Evolutionary conservation across 1,140 invertebrate species (phyloP).

Genomic region (Drosophila nigromelanica): DNA sequence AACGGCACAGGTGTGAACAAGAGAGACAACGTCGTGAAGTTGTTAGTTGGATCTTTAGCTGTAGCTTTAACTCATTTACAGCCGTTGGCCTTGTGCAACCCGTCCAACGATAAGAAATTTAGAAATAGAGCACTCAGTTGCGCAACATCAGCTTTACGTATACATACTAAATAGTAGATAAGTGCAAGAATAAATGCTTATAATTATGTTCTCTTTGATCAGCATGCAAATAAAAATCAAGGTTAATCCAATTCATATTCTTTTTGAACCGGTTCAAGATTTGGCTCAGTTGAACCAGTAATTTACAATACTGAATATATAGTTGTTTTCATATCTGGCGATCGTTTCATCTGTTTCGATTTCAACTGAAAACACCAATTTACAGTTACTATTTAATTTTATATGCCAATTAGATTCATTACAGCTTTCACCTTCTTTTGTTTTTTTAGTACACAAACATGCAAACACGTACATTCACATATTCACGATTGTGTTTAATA

Average conservation of each 20-base stretch:
- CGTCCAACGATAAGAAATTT: slow-evolving; percentile 43
- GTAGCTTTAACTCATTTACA: not conserved
- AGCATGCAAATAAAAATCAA: not conserved
- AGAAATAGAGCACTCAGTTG: slow-evolving; percentile 36
- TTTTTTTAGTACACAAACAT: not conserved
- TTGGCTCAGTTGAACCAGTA: not conserved
- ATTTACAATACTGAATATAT: not conserved
- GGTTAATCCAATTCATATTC: not conserved
- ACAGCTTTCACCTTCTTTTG: slow-evolving; percentile 12
- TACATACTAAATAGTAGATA: slow-evolving; percentile 3
- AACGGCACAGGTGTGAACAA: slow-evolving; percentile 35
- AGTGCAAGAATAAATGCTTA: too few relatives aligned
- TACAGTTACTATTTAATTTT: slow-evolving; percentile 9
- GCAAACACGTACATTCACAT: not conserved
- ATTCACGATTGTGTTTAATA: slow-evolving; percentile 6
- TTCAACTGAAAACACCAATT: not conserved
- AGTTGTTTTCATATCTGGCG: too few relatives aligned
- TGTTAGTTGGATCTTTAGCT: slow-evolving; percentile 16
- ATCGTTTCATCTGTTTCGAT: not conserved
- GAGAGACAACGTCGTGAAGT: slow-evolving; percentile 6
- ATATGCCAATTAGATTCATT: slow-evolving; percentile 19
- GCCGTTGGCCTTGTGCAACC: slow-evolving; percentile 30
- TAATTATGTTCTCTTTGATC: too few relatives aligned
- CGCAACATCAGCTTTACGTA: slow-evolving; percentile 36
- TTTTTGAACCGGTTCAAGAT: not conserved